Percentiles rank a stretch among this genome's conserved stretches.
These are phyloP conservation scores for Catocala fraxini DNA, from an alignment of 2,888 invertebrate species.

Conservation along the genomic window DNA sequence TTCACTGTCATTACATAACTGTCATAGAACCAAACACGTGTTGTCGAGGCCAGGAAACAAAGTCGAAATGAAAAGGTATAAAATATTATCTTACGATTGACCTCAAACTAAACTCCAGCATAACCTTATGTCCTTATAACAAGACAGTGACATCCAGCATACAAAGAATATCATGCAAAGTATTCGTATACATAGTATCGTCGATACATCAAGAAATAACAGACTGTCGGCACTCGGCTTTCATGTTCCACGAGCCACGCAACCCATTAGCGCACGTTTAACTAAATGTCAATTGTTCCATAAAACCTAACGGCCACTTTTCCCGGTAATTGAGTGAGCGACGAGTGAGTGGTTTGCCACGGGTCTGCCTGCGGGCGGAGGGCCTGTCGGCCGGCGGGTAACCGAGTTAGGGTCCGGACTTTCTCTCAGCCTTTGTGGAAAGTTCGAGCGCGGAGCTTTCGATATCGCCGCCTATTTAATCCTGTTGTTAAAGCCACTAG, in stretches of 20 bases:
- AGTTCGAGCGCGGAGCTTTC: slow-evolving; percentile 18
- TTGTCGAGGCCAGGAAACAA: too few relatives aligned
- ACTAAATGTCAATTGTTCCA: slow-evolving; percentile 19
- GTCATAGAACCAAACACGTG: too few relatives aligned
- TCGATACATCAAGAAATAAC: neutral
- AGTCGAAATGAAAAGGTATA: too few relatives aligned
- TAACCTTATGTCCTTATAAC: too few relatives aligned
- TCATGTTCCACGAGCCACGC: neutral
- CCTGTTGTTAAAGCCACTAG: slow-evolving; percentile 1
- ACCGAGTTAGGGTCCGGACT: slow-evolving; percentile 27
- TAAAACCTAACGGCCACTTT: slow-evolving; percentile 21
- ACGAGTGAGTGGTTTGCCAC: slow-evolving; percentile 13
- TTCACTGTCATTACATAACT: too few relatives aligned
- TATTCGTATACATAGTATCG: neutral
- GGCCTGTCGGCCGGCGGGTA: slow-evolving; percentile 8
- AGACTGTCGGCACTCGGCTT: neutral
- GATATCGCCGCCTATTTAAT: slow-evolving; percentile 8
- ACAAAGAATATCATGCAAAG: too few relatives aligned
- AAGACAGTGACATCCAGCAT: too few relatives aligned
- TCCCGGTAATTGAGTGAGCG: slow-evolving; percentile 37
- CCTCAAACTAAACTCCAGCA: too few relatives aligned
- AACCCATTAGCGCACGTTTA: slow-evolving; percentile 13
- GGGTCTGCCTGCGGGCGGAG: slow-evolving; percentile 6
- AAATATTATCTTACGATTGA: too few relatives aligned
- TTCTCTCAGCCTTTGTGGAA: slow-evolving; percentile 34